Percentiles rank a stretch among this genome's conserved stretches.
Evolutionary conservation across 2,797 vertebrate genomes (phyloP).

Genomic region (Huso huso): DNA sequence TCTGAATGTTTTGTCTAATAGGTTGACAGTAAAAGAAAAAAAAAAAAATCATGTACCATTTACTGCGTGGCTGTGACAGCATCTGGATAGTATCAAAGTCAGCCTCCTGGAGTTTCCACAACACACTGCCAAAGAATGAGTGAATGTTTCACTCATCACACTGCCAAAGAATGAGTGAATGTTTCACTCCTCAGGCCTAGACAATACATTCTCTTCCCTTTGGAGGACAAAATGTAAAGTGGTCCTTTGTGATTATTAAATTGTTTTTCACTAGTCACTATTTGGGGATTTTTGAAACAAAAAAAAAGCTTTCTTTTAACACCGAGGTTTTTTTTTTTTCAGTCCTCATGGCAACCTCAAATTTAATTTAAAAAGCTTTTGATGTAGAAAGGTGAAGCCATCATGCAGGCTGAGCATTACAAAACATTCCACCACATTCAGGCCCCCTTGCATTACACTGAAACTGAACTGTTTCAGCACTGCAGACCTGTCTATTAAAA

Average conservation of each 20-base stretch:
- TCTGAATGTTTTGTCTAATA: no score
- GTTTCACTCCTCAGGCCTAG: neutral
- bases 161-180: conserved; percentile 2
- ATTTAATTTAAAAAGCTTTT: conserved; percentile 14
- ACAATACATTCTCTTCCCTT: neutral
- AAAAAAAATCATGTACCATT: no score
- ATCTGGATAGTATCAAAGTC: no score
- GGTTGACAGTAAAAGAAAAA: no score
- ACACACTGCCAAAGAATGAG: conserved; percentile 1
- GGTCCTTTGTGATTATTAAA: neutral
- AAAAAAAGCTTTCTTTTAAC: conserved; percentile 1
- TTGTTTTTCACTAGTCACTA: neutral
- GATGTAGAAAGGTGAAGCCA: neutral
- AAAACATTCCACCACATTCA: no score
- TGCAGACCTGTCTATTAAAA: no score
- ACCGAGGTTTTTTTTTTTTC: conserved; percentile 2
- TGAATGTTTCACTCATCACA: neutral
- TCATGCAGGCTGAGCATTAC: no score
- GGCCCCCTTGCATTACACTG: no score
- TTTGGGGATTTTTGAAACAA: conserved; percentile 2
- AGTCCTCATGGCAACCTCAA: conserved; percentile 5
- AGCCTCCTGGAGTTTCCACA: neutral
- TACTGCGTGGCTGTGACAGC: no score
- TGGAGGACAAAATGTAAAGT: conserved; percentile 14
- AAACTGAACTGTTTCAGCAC: no score